Evolutionary conservation across 2,888 invertebrate species (phyloP).

Genomic region (Cenopis cana): DNA sequence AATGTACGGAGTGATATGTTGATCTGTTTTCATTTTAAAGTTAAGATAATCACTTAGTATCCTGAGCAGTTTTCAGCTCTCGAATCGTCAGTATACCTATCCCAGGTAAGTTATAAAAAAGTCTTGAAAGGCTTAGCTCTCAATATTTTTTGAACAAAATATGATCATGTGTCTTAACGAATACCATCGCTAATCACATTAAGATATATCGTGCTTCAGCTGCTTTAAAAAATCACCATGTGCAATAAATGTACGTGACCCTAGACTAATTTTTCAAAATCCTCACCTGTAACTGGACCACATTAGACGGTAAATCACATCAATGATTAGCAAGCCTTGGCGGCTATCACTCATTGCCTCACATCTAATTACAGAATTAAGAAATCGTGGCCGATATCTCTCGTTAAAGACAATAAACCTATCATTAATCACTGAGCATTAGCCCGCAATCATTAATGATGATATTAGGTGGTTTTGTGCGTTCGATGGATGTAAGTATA

Average conservation of each 20-base stretch:
- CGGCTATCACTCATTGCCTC: conserved; percentile 56
- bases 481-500: conserved; percentile 54
- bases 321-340: conserved; percentile 47
- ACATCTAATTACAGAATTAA: conserved; percentile 81
- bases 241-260: conserved; percentile 22
- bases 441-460: conserved; percentile 77
- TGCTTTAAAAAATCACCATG: background rate
- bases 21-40: no score
- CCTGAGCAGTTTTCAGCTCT: no score
- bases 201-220: background rate
- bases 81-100: no score
- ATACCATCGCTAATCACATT: background rate
- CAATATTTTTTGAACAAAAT: background rate
- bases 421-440: conserved; percentile 82
- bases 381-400: conserved; percentile 79
- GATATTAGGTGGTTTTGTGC: conserved; percentile 74
- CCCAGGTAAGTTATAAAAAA: no score
- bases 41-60: no score
- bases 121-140: no score
- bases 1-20: no score
- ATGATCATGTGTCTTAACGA: background rate
- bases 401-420: conserved; percentile 78
- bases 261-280: background rate
- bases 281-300: conserved; percentile 3
- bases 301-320: conserved; percentile 35